Conservation (phyloP, 2,888 invertebrate genomes). For the Napeogenes inachia region DNA sequence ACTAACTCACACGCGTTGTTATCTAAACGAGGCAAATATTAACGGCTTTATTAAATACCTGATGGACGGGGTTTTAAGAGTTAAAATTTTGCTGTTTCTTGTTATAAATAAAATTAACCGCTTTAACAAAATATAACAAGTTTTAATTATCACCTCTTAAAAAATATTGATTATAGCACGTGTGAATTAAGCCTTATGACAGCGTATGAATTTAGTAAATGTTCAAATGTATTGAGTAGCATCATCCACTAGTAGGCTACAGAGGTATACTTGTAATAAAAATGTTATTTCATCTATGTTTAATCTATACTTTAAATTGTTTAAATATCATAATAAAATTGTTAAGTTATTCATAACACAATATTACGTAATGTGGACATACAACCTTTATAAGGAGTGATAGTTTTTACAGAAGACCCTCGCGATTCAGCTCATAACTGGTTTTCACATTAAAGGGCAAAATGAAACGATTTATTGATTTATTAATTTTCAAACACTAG, state of each 20-base stretch:
- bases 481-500: constrained; percentile 31
- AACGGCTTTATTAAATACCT: neutral
- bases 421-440: constrained; percentile 33
- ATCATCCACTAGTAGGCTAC: constrained; percentile 1
- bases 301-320: constrained; percentile 56
- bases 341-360: constrained; percentile 69
- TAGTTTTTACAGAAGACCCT: constrained; percentile 49
- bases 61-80: neutral
- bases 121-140: too few relatives aligned
- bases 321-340: constrained; percentile 60
- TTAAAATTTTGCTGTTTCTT: neutral
- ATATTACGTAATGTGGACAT: constrained; percentile 64
- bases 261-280: constrained; percentile 55
- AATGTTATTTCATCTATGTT: constrained; percentile 56
- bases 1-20: neutral
- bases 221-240: constrained; percentile 7
- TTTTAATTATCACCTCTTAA: neutral
- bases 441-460: constrained; percentile 20
- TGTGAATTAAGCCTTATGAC: constrained; percentile 2
- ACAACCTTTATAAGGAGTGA: constrained; percentile 73
- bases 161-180: neutral
- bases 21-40: neutral
- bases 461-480: constrained; percentile 27
- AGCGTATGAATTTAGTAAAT: constrained; percentile 9
- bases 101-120: too few relatives aligned